Evolutionary conservation across 2,888 invertebrate genomes (phyloP).

Genomic region (Ectemnius lituratus): DNA sequence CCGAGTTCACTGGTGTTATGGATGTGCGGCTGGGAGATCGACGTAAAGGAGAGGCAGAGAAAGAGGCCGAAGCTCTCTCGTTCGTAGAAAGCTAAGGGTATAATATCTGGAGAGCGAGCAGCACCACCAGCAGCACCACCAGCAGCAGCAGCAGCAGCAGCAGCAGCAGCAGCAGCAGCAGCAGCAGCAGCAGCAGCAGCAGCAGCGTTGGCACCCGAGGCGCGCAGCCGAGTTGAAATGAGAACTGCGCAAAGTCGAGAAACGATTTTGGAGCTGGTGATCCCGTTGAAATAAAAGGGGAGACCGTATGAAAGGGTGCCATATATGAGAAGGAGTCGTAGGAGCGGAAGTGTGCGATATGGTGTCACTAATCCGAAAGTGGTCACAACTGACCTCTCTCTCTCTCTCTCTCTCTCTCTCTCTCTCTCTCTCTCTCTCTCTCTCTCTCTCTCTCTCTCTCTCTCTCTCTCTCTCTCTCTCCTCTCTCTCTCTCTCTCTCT

Average conservation of each 20-base stretch:
- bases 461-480: neutral
- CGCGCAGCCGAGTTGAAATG: neutral
- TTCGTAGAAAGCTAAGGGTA: neutral
- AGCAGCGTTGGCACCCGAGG: neutral
- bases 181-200: too few relatives aligned
- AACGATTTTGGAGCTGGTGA: neutral
- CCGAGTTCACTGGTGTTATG: neutral
- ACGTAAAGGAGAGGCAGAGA: neutral
- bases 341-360: neutral
- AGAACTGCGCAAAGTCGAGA: neutral
- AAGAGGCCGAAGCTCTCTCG: neutral
- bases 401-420: too few relatives aligned
- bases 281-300: neutral
- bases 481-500: too few relatives aligned
- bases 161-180: too few relatives aligned
- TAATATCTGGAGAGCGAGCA: neutral
- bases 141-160: too few relatives aligned
- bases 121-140: too few relatives aligned
- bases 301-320: neutral
- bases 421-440: too few relatives aligned
- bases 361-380: slow-evolving; percentile 1
- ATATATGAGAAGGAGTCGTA: neutral
- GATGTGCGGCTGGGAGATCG: slow-evolving; percentile 1
- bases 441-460: too few relatives aligned
- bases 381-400: neutral